phyloP scores from a whole-genome alignment of 2,888 invertebrate species.

The Caenorhabditis virilis region DNA sequence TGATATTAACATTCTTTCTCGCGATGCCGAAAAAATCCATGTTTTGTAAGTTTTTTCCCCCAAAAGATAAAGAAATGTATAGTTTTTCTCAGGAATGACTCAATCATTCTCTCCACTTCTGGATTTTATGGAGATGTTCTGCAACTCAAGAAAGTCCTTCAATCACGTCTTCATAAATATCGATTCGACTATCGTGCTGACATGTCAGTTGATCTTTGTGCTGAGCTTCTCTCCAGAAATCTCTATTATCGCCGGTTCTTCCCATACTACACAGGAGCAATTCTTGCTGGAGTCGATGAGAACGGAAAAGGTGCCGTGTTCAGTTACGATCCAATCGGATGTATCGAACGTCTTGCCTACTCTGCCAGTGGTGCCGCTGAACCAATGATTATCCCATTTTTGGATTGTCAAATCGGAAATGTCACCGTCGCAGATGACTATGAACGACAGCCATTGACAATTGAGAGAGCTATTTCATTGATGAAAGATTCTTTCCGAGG shows the following conservation, averaged over 20 bases:
- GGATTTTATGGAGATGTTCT: conserved; percentile 98
- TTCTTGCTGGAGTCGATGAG: conserved; percentile 90
- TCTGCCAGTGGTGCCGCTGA: conserved; percentile 86
- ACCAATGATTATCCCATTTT: conserved; percentile 83
- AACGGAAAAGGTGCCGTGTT: conserved; percentile 90
- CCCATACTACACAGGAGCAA: conserved; percentile 93
- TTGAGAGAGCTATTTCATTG: conserved; percentile 83
- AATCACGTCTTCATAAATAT: conserved; percentile 78
- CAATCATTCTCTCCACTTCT: conserved; percentile 87
- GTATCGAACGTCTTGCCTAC: conserved; percentile 83
- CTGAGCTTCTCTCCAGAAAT: conserved; percentile 93
- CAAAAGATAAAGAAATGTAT: background rate
- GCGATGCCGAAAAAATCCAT: conserved; percentile 66
- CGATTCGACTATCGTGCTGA: conserved; percentile 81
- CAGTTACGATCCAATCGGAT: conserved; percentile 96
- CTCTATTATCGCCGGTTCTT: conserved; percentile 96
- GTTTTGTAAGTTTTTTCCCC: conserved; percentile 50
- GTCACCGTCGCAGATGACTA: conserved; percentile 78
- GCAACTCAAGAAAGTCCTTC: conserved; percentile 77
- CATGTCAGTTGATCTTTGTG: conserved; percentile 79
- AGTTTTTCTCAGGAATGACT: conserved; percentile 74
- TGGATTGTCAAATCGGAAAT: conserved; percentile 82
- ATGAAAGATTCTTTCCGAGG: conserved; percentile 93
- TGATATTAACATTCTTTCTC: conserved; percentile 61
- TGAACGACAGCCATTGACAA: conserved; percentile 74